Evolutionary conservation across 2,888 invertebrate species (phyloP), one percentile per base, ranked within the genome.

Genomic region (Macrophya annulata): DNA sequence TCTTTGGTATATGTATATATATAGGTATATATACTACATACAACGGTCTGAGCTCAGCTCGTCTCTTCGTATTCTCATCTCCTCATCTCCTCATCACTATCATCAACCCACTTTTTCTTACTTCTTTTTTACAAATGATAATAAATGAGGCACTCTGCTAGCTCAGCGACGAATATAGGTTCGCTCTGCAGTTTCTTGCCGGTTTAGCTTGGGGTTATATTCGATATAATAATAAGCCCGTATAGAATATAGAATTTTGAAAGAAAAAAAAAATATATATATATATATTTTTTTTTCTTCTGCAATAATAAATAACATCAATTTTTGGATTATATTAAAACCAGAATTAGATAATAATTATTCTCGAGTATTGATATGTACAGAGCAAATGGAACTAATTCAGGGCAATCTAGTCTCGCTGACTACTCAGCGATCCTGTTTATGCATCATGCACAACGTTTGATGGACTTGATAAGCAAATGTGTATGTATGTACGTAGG

Each of bases 41-140:
- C 31, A 3, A 31, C 55, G 40, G 31, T 77, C 77, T 76, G 76
- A 21, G 48, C 55, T n/a, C n/a, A 62, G 62, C 62, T 79, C 37
- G 79, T 45, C 72, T 72, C n/a, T 45, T 21, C 65, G 31, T 65
- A 12, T 68, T 48, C 74, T 45, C 43, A 10, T 59, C 59, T 21
- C 12, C 59, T 59, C 79, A 81, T 81, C 81, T 81, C 59, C 81
- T 81, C 81, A 31, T 77, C 40, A 62, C 21, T 21, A 31, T 12
- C 81, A 62, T 81, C 77, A 77, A 55, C 15, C 62, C 25, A 43
- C 40, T 81, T 81, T 81, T 81, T 81, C 59, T 4, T 40, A 15
- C 62, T 43, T 81, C 31, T 21, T 81, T 74, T 81, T 81, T 81
- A 62, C 59, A 43, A 81, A 81, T 59, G 81, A 62, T 81, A 81